Base-by-base conservation (phyloP, 2,888 invertebrate genomes). In the Blera fallax region DNA sequence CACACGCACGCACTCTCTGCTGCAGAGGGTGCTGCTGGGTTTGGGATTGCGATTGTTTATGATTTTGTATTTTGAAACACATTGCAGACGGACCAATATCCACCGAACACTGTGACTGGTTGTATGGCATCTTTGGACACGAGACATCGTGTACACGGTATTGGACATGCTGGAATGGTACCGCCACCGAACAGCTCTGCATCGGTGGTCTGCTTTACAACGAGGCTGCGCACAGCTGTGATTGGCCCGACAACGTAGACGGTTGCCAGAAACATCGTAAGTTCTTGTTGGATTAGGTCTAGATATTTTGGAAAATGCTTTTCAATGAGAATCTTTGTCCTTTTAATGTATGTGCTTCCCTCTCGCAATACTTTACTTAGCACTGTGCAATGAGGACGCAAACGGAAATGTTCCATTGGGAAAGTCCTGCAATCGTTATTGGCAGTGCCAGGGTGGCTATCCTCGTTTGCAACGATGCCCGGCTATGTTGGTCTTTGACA, bases 131-230 rank as follows among this genome's bases (percentile, higher is more conserved):
- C 90, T 97, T 97, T 93, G 97, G 97, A 0, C 98, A 98, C 92
- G 97, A 97, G 93, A 97, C 97, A 0, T 97, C 97, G 0, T 98
- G 98, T 93, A 98, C 97, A 3, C 94, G 97, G 60, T 98, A 97
- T 91, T 98, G 97, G 97, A 97, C 97, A 0, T 98, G 98, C 91
- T 98, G 97, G 98, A 98, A 98, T 92, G 97, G 97, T 14, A 98
- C 98, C 0, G 96, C 97, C 10, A 97, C 97, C 0, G 97, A 98
- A 90, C 97, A 98, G 91, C 95, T 97, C 67, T 98, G 98, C 92
- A 97, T 97, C 89, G 97, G 97, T 24, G 97, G 97, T 0, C 94
- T 98, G 54, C 94, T 98, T 27, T 98, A 97, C 94, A 97, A 97
- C 91, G 97, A 98, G 92, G 95, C 95, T 89, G 96, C 97, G 0